Conservation (phyloP, 1,140 invertebrate species). For the Camponotus pennsylvanicus region DNA sequence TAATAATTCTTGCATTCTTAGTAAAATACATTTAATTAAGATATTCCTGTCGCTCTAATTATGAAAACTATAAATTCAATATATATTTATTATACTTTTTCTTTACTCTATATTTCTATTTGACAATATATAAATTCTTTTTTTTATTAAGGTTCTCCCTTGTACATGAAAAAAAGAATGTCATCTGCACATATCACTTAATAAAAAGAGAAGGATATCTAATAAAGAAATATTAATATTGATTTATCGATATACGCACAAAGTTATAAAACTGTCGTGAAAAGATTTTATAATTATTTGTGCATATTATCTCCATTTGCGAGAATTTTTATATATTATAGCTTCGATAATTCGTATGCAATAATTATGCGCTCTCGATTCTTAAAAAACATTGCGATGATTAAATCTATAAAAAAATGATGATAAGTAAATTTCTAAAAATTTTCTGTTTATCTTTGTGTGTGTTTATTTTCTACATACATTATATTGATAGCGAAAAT, state of each 20-base stretch:
- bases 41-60: neutral
- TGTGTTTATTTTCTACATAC: neutral
- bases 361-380: neutral
- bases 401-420: neutral
- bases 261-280: neutral
- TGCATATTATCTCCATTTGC: neutral
- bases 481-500: neutral
- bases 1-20: neutral
- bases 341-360: neutral
- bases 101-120: neutral
- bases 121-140: conserved; percentile 1
- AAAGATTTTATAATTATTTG: neutral
- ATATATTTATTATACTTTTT: neutral
- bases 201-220: neutral
- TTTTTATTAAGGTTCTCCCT: neutral
- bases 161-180: neutral
- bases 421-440: neutral
- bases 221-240: conserved; percentile 30
- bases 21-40: neutral
- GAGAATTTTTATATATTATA: neutral
- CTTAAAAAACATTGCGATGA: neutral
- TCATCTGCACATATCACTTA: neutral
- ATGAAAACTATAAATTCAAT: neutral
- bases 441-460: neutral
- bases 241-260: conserved; percentile 4